Percentiles rank a stretch among this genome's conserved stretches.
Evolutionary conservation across 1,140 invertebrate species (phyloP).

Genomic region (Mylabris phalerata): DNA sequence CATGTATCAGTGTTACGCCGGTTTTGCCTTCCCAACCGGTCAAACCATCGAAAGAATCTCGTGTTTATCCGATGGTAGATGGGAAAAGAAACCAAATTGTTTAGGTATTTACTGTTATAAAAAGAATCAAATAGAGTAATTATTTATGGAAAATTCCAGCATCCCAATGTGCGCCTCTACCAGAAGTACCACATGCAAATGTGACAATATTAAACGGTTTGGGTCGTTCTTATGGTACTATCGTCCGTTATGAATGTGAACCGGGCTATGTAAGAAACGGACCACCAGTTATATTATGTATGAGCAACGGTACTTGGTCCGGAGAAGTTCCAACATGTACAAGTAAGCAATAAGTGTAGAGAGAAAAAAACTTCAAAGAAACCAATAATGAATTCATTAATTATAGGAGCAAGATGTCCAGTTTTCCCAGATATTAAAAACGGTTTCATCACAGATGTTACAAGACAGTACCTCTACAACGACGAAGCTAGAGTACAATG

Average conservation of each 20-base stretch:
- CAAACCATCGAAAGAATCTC: conserved; percentile 83
- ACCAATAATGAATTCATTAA: neutral
- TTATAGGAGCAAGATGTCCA: conserved; percentile 66
- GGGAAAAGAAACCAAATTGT: conserved; percentile 87
- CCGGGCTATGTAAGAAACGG: conserved; percentile 85
- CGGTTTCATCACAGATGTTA: conserved; percentile 73
- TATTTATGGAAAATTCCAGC: conserved; percentile 48
- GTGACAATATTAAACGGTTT: conserved; percentile 86
- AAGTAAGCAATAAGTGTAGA: conserved; percentile 46
- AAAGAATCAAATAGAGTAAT: no score
- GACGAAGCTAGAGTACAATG: conserved; percentile 91
- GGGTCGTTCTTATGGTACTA: conserved; percentile 90
- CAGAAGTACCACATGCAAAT: conserved; percentile 82
- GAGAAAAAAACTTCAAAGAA: neutral
- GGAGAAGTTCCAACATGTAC: conserved; percentile 83
- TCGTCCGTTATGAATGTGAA: conserved; percentile 90
- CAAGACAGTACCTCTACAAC: conserved; percentile 72
- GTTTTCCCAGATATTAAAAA: conserved; percentile 77
- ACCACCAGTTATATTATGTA: conserved; percentile 85
- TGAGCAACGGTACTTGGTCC: conserved; percentile 96
- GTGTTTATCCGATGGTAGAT: conserved; percentile 79
- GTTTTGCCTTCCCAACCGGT: conserved; percentile 86
- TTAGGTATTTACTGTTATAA: conserved; percentile 51
- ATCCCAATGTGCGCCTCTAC: conserved; percentile 85
- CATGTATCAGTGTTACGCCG: conserved; percentile 94